phyloP scores from a whole-genome alignment of 2,113 vertebrate species.

The Heptranchias perlo region DNA sequence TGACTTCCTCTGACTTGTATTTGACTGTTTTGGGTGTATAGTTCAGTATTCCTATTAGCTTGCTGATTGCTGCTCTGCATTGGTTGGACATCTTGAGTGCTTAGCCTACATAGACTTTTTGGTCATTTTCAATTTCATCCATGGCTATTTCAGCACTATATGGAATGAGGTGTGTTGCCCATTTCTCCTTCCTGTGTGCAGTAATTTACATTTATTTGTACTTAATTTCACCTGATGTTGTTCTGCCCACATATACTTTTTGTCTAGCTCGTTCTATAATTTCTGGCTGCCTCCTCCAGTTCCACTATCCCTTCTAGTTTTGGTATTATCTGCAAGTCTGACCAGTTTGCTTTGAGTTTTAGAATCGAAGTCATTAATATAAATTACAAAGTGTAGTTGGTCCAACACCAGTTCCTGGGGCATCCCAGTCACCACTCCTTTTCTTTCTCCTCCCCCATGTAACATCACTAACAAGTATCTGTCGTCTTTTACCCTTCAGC shows the following conservation, averaged over 20 bases:
- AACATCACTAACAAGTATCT: background rate
- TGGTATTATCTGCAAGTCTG: background rate
- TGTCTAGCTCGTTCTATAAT: background rate
- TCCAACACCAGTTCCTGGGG: background rate
- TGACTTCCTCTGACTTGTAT: background rate
- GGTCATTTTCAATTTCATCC: background rate
- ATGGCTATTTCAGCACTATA: background rate
- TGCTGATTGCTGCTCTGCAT: background rate
- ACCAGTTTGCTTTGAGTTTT: background rate
- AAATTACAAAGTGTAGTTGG: background rate
- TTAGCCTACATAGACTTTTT: background rate
- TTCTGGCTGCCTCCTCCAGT: background rate
- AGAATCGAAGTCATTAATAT: background rate
- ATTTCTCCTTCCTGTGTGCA: background rate
- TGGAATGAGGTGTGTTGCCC: background rate
- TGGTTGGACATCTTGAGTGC: background rate
- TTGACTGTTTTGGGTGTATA: background rate
- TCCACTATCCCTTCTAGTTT: background rate
- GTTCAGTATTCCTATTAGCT: background rate
- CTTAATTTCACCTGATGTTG: background rate
- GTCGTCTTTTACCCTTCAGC: background rate
- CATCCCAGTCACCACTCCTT: background rate
- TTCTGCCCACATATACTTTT: background rate
- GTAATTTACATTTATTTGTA: background rate
- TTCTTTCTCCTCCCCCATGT: too few species aligned